Base-by-base conservation (phyloP, 2,797 vertebrate species). In the Prunella strophiata region DNA sequence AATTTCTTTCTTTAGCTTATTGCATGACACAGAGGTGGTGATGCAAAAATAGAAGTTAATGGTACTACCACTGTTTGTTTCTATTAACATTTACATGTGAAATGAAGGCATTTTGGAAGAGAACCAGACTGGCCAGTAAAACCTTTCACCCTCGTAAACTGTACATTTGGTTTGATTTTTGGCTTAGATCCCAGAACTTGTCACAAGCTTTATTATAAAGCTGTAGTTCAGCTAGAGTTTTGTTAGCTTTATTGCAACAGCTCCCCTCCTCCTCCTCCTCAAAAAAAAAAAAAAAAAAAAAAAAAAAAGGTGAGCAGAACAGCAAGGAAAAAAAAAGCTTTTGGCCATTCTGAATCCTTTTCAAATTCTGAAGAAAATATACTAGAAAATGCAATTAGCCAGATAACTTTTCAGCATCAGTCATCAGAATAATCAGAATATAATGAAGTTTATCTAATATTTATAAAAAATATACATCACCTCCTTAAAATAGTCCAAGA, bases 181-280 rank as follows among this genome's bases (percentile, higher is more conserved):
- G 97, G 97, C 96, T 50, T 30, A n/a, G 77, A 72, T 97, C 97
- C 96, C 95, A 97, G 97, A 96, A 94, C 88, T 95, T 97, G 95
- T 97, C 95, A 47, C 93, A 93, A 68, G 80, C 90, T 96, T 97
- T 97, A 97, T 97, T 97, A 96, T 96, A 85, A 97, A 97, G 94
- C 95, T 91, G 82, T 91, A 96, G 94, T 91, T 93, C 96, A 97
- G 96, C 86, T 96, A 96, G 96, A 98, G 96, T 97, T 97, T 93
- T 88, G 81, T 88, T 94, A 94, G 85, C 80, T 95, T 96, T 95
- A 94, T 83, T 93, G 86, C 52, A 93, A 81, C 26, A 65, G 51
- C 36, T 77, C 59, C 21, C 21, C 36, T 48, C 23, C 27, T 52
- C 13, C 48, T 52, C 61, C 40, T 43, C 17, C 36, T 36, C 36